These are phyloP conservation scores for Agrochola circellaris DNA, from an alignment of 2,888 invertebrate species.

Conservation along the genomic window DNA sequence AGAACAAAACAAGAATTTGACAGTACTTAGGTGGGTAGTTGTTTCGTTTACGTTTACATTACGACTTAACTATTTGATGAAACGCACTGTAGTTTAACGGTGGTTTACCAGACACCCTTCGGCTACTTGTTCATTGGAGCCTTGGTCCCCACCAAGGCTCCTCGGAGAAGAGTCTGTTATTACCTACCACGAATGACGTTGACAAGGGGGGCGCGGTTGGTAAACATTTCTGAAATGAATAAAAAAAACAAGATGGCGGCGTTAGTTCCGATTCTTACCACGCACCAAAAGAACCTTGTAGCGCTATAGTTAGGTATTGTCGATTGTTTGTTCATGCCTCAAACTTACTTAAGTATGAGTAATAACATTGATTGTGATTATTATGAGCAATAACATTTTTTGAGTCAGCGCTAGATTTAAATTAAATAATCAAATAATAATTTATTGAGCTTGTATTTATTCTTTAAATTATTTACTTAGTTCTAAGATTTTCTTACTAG, in stretches of 20 bases:
- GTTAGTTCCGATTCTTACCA: neutral
- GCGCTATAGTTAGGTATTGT: neutral
- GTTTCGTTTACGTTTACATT: neutral
- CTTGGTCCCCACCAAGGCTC: no score
- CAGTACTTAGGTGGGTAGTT: neutral
- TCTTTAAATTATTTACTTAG: slow-evolving; percentile 66
- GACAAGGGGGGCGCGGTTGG: neutral
- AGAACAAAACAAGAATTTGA: neutral
- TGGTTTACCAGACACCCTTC: neutral
- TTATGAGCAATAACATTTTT: slow-evolving; percentile 42
- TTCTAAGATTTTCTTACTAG: slow-evolving; percentile 56
- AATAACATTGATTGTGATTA: slow-evolving; percentile 43
- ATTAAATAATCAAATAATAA: slow-evolving; percentile 56
- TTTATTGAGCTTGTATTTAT: slow-evolving; percentile 66
- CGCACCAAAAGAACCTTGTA: neutral
- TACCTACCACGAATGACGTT: neutral
- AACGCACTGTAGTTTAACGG: neutral
- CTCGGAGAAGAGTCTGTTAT: neutral
- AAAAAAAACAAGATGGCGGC: neutral
- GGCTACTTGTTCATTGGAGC: neutral
- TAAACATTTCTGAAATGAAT: neutral
- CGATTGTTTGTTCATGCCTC: slow-evolving; percentile 12
- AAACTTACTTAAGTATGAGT: slow-evolving; percentile 20
- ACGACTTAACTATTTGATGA: no score
- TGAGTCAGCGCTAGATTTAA: slow-evolving; percentile 65